Conservation (phyloP, 2,888 invertebrate species). For the Candidula unifasciata region DNA sequence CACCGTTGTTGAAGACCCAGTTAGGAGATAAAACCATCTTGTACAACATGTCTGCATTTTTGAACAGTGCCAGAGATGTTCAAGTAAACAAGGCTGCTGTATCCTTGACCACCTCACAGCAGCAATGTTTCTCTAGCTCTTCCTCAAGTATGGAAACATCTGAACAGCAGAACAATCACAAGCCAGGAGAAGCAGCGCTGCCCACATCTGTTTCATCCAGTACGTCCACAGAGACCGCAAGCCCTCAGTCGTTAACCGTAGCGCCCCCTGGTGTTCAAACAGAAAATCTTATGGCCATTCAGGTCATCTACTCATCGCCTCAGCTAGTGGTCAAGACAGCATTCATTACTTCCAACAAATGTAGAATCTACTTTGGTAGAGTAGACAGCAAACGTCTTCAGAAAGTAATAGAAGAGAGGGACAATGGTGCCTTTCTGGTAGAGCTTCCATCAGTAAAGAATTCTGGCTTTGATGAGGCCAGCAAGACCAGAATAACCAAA, state of each 20-base stretch:
- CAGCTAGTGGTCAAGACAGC: slow-evolving; percentile 60
- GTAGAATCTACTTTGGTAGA: slow-evolving; percentile 56
- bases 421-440: not conserved
- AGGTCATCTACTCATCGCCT: slow-evolving; percentile 19
- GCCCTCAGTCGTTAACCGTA: no score
- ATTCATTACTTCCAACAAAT: slow-evolving; percentile 60
- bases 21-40: not conserved
- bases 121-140: not conserved
- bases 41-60: not conserved
- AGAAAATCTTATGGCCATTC: not conserved
- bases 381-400: slow-evolving; percentile 42
- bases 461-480: not conserved
- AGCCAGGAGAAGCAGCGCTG: not conserved
- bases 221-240: not conserved
- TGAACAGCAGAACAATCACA: not conserved
- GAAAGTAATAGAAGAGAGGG: not conserved
- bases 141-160: not conserved
- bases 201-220: not conserved
- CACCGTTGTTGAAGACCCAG: no score
- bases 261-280: no score
- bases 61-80: not conserved
- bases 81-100: not conserved
- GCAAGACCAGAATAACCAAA: not conserved
- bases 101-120: not conserved
- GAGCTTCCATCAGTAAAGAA: slow-evolving; percentile 14